These are phyloP conservation scores for Rhipidura dahli DNA, from an alignment of 2,113 vertebrate genomes.

Conservation along the genomic window DNA sequence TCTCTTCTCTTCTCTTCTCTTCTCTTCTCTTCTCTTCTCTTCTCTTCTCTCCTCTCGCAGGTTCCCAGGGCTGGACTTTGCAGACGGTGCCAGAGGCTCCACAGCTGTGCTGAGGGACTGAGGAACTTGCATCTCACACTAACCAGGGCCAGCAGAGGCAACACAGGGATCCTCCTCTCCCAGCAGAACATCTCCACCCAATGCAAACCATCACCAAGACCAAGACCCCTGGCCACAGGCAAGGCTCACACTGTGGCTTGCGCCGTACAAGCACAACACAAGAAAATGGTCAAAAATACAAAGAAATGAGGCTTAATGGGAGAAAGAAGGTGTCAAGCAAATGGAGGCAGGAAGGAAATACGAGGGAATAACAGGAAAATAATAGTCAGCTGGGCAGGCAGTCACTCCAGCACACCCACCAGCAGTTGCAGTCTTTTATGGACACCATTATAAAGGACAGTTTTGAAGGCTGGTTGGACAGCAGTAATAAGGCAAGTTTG, in stretches of 20 bases:
- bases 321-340: background rate
- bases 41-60: too few species aligned
- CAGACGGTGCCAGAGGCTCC: background rate
- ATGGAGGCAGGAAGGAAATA: background rate
- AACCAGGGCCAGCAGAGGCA: background rate
- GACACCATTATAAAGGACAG: background rate
- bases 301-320: background rate
- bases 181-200: background rate
- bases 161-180: background rate
- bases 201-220: background rate
- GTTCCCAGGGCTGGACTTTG: background rate
- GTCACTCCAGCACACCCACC: background rate
- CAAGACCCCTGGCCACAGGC: background rate
- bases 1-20: background rate
- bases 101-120: accelerated
- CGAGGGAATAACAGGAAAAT: background rate
- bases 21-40: too few species aligned
- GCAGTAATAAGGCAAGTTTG: constrained; percentile 1
- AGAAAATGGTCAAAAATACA: background rate
- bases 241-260: background rate
- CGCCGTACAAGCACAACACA: background rate
- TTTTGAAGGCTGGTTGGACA: background rate
- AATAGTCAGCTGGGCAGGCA: background rate
- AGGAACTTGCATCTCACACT: accelerated
- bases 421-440: background rate